phyloP scores from a whole-genome alignment of 2,113 vertebrate species.

The Conger conger region DNA sequence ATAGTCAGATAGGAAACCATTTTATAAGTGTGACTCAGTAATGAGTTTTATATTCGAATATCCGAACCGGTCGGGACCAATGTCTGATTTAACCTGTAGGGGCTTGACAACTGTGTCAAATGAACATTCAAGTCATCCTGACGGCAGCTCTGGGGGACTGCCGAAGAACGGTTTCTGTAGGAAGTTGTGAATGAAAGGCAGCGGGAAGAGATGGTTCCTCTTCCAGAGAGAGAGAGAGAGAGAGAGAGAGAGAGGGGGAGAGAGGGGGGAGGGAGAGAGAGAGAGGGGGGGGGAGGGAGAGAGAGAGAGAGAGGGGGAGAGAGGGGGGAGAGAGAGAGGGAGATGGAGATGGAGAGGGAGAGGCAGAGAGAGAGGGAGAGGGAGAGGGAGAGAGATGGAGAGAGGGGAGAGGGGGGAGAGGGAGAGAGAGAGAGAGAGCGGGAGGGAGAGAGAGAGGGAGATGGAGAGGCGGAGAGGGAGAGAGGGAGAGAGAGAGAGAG shows the following conservation, averaged over 20 bases:
- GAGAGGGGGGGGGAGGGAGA: neutral
- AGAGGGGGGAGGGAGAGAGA: neutral
- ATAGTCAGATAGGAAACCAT: neutral
- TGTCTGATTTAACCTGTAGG: neutral
- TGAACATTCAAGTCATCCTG: neutral
- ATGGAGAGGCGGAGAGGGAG: too few species aligned
- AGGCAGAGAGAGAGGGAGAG: too few species aligned
- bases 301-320: neutral
- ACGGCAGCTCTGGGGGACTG: neutral
- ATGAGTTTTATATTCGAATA: neutral
- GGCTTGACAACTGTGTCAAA: neutral
- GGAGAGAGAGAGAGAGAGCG: neutral
- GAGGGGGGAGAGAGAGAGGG: neutral
- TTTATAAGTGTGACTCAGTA: neutral
- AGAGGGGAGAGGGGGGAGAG: too few species aligned
- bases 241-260: neutral
- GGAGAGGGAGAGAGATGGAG: neutral
- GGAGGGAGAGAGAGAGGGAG: too few species aligned
- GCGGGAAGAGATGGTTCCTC: neutral
- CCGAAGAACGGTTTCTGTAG: neutral
- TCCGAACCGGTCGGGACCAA: neutral
- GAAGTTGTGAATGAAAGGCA: neutral
- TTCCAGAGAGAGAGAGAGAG: neutral
- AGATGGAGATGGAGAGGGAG: neutral
- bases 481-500: neutral